These are phyloP conservation scores for Torymus aiolomorphi DNA, from an alignment of 2,888 invertebrate genomes.

Conservation along the genomic window DNA sequence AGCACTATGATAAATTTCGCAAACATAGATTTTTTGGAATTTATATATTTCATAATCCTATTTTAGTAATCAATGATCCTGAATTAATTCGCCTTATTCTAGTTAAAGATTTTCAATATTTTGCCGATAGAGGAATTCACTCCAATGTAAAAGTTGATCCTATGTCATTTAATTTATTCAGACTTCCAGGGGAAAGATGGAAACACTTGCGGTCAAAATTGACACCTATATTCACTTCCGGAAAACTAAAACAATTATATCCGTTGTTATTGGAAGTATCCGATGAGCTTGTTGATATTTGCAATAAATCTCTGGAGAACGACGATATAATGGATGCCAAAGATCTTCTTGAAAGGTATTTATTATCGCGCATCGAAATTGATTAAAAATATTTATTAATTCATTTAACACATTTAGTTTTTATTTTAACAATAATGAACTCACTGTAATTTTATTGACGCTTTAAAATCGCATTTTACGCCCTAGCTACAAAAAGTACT, in stretches of 20 bases:
- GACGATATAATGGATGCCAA: conserved; percentile 61
- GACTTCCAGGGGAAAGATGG: conserved; percentile 70
- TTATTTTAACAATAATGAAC: too few species aligned
- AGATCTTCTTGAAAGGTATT: conserved; percentile 66
- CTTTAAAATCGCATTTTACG: too few species aligned
- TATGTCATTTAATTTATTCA: conserved; percentile 67
- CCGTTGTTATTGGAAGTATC: conserved; percentile 65
- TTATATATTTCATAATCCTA: conserved; percentile 66
- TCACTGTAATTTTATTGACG: too few species aligned
- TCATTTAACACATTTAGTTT: neutral
- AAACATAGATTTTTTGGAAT: conserved; percentile 65
- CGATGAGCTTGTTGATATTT: conserved; percentile 58
- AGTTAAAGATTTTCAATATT: conserved; percentile 70
- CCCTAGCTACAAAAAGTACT: too few species aligned
- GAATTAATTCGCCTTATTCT: conserved; percentile 69
- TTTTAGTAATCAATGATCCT: conserved; percentile 68
- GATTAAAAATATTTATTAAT: conserved; percentile 3
- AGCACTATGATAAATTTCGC: conserved; percentile 62
- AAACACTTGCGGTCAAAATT: conserved; percentile 71
- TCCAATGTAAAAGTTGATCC: conserved; percentile 69
- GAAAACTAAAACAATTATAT: conserved; percentile 73
- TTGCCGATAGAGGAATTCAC: conserved; percentile 71
- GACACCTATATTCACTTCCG: conserved; percentile 74
- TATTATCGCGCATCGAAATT: neutral
- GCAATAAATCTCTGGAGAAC: conserved; percentile 45